These are phyloP conservation scores for Metallyticus violacea DNA, from an alignment of 2,888 invertebrate genomes.

Conservation along the genomic window DNA sequence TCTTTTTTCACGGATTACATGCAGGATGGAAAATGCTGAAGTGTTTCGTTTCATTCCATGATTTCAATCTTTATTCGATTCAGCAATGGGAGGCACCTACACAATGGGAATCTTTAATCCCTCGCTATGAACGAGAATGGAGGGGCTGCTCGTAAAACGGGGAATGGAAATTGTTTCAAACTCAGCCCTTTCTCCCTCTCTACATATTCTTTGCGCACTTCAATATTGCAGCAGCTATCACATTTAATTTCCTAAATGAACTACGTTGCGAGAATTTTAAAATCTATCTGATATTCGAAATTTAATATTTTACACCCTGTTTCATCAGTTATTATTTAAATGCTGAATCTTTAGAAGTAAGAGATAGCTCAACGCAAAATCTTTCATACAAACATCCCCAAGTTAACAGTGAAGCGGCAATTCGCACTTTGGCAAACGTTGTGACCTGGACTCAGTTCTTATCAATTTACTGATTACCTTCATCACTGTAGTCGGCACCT, in stretches of 20 bases:
- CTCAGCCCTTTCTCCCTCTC: not conserved
- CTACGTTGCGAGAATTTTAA: not conserved
- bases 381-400: too few relatives aligned
- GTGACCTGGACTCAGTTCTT: too few relatives aligned
- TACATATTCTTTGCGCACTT: not conserved
- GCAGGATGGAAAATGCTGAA: not conserved
- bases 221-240: not conserved
- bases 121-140: not conserved
- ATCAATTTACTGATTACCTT: too few relatives aligned
- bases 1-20: not conserved
- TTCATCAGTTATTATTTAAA: not conserved
- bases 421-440: too few relatives aligned
- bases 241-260: not conserved
- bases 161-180: not conserved
- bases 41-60: not conserved
- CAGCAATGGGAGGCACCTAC: not conserved
- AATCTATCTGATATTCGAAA: not conserved
- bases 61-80: not conserved
- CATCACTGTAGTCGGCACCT: too few relatives aligned
- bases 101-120: not conserved
- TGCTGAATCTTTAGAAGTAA: too few relatives aligned
- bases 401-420: too few relatives aligned
- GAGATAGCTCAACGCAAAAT: too few relatives aligned
- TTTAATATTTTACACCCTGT: not conserved
- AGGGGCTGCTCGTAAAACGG: not conserved